Evolutionary conservation across 2,888 invertebrate species (phyloP).

Genomic region (Tenthredo mesomela): DNA sequence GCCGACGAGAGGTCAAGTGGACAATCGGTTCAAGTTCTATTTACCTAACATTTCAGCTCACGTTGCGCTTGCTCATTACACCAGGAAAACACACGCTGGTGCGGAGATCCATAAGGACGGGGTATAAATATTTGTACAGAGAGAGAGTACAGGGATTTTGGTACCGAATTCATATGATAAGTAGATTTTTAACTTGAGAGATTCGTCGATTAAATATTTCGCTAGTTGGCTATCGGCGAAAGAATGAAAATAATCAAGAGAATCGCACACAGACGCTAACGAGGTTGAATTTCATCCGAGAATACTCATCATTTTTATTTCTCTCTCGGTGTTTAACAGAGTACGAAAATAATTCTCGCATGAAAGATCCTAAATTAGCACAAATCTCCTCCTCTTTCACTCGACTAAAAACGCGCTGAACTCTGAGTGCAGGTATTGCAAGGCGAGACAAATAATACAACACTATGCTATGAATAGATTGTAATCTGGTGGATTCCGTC

Average conservation of each 20-base stretch:
- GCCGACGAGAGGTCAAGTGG: slow-evolving; percentile 40
- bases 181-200: too few species aligned
- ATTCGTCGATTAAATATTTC: neutral
- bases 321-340: neutral
- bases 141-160: neutral
- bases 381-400: neutral
- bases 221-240: neutral
- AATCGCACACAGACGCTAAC: neutral
- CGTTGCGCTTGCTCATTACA: slow-evolving; percentile 22
- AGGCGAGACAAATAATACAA: neutral
- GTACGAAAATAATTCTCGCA: neutral
- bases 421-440: neutral
- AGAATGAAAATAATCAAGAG: neutral
- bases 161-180: neutral
- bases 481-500: neutral
- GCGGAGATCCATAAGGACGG: neutral
- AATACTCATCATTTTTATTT: slow-evolving; percentile 2
- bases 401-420: neutral
- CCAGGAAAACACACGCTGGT: neutral
- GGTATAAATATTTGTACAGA: slow-evolving; percentile 4
- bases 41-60: slow-evolving; percentile 31
- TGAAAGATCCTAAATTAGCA: neutral
- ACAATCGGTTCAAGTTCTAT: slow-evolving; percentile 49
- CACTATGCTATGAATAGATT: neutral
- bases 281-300: slow-evolving; percentile 6